Percentiles rank a stretch among this genome's conserved stretches.
Evolutionary conservation across 2,797 vertebrate species (phyloP).

Genomic region (Tinamus major): DNA sequence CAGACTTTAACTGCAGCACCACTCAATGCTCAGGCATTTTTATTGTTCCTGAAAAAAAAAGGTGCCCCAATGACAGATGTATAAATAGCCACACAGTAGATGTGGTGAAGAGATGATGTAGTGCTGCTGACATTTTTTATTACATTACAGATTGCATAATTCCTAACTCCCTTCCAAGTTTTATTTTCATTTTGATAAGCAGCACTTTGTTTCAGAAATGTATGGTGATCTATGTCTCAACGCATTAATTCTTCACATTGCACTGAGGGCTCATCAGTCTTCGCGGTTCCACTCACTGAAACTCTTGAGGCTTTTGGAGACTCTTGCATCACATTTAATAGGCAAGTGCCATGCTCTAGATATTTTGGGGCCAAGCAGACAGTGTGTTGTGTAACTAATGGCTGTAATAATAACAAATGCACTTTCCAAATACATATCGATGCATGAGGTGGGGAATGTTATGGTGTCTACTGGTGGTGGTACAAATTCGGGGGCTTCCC

Average conservation of each 20-base stretch:
- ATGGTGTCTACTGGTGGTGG: neutral
- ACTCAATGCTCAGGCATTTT: neutral
- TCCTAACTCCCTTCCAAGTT: neutral
- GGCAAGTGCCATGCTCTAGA: neutral
- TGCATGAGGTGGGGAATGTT: neutral
- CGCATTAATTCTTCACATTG: neutral
- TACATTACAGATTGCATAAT: neutral
- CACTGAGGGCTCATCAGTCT: neutral
- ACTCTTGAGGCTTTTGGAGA: neutral
- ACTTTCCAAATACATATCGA: neutral
- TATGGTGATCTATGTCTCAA: neutral
- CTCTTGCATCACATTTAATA: neutral
- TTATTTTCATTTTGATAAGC: neutral
- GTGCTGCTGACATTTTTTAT: neutral
- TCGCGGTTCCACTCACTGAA: neutral
- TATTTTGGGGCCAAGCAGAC: neutral
- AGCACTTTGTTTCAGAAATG: neutral
- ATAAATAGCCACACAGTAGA: neutral
- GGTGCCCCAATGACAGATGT: neutral
- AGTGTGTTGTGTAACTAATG: neutral
- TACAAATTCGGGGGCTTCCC: fast-evolving
- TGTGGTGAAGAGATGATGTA: neutral
- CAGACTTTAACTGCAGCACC: neutral
- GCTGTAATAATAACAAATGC: neutral
- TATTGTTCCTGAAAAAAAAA: neutral